These are phyloP conservation scores for Aegotheles bennettii DNA, from an alignment of 2,113 vertebrate genomes.

Conservation along the genomic window DNA sequence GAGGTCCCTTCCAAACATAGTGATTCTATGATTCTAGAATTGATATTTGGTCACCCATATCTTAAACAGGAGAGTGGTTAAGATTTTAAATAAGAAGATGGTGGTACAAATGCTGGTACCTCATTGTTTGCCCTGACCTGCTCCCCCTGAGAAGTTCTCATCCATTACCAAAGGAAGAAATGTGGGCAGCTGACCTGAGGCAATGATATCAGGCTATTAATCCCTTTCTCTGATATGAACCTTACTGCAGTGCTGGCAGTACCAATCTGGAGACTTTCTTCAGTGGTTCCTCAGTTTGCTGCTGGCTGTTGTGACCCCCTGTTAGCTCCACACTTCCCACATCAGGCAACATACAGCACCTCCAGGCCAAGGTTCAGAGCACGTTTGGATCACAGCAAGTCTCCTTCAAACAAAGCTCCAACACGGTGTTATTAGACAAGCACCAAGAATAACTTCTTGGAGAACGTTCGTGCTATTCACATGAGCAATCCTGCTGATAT, in stretches of 20 bases:
- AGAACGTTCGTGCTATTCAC: neutral
- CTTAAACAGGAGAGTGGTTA: neutral
- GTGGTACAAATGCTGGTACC: neutral
- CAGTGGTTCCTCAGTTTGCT: neutral
- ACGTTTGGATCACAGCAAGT: fast-evolving
- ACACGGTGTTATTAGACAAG: neutral
- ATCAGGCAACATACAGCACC: neutral
- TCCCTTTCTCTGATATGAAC: neutral
- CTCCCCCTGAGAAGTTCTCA: neutral
- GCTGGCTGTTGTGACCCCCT: neutral
- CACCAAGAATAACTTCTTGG: neutral
- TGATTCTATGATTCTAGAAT: no score
- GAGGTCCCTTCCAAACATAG: no score
- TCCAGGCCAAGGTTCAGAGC: neutral
- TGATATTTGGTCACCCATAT: neutral
- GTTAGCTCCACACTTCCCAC: neutral
- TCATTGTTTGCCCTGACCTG: neutral
- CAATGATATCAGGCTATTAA: neutral
- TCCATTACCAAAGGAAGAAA: neutral
- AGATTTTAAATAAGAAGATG: neutral
- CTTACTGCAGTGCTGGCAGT: neutral
- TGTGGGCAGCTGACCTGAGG: neutral
- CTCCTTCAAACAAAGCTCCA: neutral
- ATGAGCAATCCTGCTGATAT: neutral
- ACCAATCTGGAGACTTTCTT: neutral